These are phyloP conservation scores for Spheniscus mendiculus DNA, from an alignment of 2,113 vertebrate genomes.

Conservation along the genomic window DNA sequence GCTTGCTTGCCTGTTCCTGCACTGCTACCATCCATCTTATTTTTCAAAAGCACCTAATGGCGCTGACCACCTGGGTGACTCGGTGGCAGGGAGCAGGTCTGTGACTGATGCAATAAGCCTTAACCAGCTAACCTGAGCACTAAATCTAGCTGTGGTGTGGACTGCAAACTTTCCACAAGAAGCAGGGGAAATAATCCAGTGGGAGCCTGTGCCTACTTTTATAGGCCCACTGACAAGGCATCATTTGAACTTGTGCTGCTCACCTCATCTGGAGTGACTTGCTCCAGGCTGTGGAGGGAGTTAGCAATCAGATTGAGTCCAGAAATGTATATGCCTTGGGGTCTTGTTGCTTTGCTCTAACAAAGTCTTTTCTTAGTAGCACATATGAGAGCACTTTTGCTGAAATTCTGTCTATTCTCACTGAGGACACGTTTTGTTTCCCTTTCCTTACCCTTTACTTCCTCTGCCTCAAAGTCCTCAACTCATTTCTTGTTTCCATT, in stretches of 20 bases:
- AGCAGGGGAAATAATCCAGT: neutral
- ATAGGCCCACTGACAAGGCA: neutral
- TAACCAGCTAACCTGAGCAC: neutral
- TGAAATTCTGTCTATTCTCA: neutral
- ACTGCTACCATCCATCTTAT: neutral
- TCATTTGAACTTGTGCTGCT: neutral
- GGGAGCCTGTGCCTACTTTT: neutral
- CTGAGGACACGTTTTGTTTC: rapidly evolving
- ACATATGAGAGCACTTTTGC: neutral
- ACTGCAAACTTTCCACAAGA: neutral
- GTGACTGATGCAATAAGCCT: neutral
- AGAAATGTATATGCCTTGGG: neutral
- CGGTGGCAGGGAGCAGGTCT: neutral
- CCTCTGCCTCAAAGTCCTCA: neutral
- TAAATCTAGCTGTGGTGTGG: neutral
- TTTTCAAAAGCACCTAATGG: neutral
- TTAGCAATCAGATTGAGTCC: rapidly evolving
- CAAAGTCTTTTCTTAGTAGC: neutral
- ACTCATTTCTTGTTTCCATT: neutral
- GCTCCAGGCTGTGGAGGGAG: neutral
- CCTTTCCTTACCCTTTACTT: neutral
- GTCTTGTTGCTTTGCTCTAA: neutral
- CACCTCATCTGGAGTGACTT: neutral
- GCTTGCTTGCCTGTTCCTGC: neutral
- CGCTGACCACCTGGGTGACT: neutral